phyloP scores from a whole-genome alignment of 2,888 invertebrate genomes.

The Calameuta filiformis region DNA sequence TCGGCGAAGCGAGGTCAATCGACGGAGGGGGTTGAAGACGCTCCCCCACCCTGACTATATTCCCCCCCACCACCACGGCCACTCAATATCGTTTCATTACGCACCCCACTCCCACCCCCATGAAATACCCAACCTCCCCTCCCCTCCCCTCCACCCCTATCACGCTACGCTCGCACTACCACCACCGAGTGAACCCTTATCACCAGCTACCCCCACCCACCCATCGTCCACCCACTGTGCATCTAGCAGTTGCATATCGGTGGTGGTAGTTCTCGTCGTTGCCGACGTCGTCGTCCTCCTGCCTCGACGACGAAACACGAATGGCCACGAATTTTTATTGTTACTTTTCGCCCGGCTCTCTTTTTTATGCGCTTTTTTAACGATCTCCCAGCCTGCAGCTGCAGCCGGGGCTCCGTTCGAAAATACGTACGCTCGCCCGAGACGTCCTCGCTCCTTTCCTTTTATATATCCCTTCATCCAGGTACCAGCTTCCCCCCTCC shows the following conservation, averaged over 20 bases:
- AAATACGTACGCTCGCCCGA: conserved; percentile 6
- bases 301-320: conserved; percentile 57
- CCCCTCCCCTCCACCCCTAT: conserved; percentile 22
- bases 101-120: conserved; percentile 45
- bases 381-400: conserved; percentile 43
- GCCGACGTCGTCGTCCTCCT: conserved; percentile 11
- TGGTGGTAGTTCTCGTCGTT: not conserved
- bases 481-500: conserved; percentile 16
- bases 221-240: conserved; percentile 18
- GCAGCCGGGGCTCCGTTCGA: conserved; percentile 30
- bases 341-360: conserved; percentile 57
- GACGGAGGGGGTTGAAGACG: conserved; percentile 57
- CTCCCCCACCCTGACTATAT: conserved; percentile 32
- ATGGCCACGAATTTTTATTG: conserved; percentile 65
- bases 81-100: conserved; percentile 66
- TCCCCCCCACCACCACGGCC: conserved; percentile 31
- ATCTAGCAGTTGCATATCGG: not conserved
- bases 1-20: conserved; percentile 64
- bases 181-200: not conserved
- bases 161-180: conserved; percentile 57
- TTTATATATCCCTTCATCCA: conserved; percentile 13
- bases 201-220: not conserved
- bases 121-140: conserved; percentile 20
- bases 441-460: not conserved
- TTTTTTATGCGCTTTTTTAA: conserved; percentile 55